Base-by-base conservation (phyloP, 2,113 vertebrate species). In the Pelusios castaneus region DNA sequence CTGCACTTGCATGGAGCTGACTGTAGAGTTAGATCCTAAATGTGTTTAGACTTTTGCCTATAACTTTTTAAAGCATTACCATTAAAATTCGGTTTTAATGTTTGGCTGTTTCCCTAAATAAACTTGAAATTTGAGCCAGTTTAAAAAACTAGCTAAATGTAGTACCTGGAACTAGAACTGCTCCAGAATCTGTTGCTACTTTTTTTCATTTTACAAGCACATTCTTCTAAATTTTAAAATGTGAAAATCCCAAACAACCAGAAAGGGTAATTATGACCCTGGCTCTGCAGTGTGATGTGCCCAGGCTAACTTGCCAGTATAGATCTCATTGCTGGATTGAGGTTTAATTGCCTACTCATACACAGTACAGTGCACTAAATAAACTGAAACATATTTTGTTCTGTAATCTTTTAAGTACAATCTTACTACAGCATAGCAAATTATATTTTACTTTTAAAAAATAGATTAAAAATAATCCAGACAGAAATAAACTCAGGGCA, bases 311-410 rank as follows among this genome's bases (percentile, higher is more conserved):
- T 41, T 43, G 24, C 38, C 70, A 43, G 34, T 8, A 2, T 2
- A 1, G 52, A 3, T 76, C 34, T 82, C 24, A 2, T 25, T 86
- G 5, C 11, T 10, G 27, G 6, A 27, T 0, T 80, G 58, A 56
- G 7, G 16, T 67, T 22, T 67, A 67, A 67, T 22, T 38, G 63
- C 63, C 34, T 75, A 45, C 3, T 47, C 47, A 43, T 25, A 5
- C 11, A 43, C 5, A 25, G 38, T 10, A 75, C 10, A 75, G 25
- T 75, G 73, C 10, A 75, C 3, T 6, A 75, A 75, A 49, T 5
- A 43, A 67, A 67, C 1, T 73, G 58, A 1, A 7, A 0, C 29
- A 25, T n/a, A 4, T 9, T 54, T 63, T 0, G 2, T 3, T 3
- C 58, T 31, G 78, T 38, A 2, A 4, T 6, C 2, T 29, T 0